phyloP scores from a whole-genome alignment of 2,888 invertebrate species.

The Sinhomidia bicolor region DNA sequence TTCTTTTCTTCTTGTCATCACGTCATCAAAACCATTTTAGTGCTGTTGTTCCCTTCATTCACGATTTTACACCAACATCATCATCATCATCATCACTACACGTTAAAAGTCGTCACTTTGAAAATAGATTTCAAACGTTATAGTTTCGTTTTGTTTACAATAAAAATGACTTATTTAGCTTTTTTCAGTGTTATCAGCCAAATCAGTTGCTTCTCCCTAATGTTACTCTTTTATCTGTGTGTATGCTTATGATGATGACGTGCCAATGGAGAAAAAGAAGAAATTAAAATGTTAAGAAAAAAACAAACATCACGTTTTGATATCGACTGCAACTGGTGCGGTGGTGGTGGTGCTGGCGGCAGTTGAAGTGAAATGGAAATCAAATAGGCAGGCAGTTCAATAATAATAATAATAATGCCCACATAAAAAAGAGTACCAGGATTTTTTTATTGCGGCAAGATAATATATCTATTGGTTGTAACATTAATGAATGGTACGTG shows the following conservation, averaged over 20 bases:
- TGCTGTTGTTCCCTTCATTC: conserved; percentile 12
- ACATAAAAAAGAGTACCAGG: background rate
- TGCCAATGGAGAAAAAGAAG: background rate
- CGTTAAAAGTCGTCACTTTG: background rate
- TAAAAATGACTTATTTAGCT: conserved; percentile 42
- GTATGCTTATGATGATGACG: too few species aligned
- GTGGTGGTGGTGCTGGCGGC: conserved; percentile 16
- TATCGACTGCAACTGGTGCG: background rate
- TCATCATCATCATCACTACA: background rate
- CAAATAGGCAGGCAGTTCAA: conserved; percentile 8
- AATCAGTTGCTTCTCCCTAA: background rate
- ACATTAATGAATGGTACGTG: conserved; percentile 61
- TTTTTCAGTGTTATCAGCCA: background rate
- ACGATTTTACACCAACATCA: background rate
- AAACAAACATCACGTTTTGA: conserved; percentile 10
- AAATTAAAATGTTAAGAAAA: background rate
- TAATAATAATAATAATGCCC: conserved; percentile 2
- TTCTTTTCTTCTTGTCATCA: conserved; percentile 34
- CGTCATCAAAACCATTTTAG: conserved; percentile 25
- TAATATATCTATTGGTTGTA: conserved; percentile 2
- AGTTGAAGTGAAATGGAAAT: background rate
- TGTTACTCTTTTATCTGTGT: background rate
- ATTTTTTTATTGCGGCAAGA: background rate
- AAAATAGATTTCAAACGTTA: too few species aligned
- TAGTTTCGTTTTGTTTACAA: background rate